phyloP scores from a whole-genome alignment of 2,797 vertebrate species.

The Phataginus tricuspis region DNA sequence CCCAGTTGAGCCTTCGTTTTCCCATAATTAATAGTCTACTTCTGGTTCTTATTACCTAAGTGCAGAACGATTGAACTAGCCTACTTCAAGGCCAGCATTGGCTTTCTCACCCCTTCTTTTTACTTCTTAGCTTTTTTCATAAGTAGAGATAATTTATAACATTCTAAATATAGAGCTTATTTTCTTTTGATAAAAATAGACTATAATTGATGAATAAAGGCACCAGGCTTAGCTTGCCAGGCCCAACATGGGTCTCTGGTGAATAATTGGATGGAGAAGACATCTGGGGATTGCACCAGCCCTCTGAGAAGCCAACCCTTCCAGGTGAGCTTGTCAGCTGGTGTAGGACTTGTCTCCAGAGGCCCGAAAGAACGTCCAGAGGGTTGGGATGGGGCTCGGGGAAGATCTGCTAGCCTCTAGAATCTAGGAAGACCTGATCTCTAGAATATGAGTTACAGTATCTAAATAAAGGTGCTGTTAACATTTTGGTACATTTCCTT shows the following conservation, averaged over 20 bases:
- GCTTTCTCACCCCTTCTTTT: neutral
- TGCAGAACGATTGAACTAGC: neutral
- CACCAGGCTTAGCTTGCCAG: neutral
- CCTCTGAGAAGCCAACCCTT: neutral
- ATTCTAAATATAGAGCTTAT: neutral
- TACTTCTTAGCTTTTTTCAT: neutral
- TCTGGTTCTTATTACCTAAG: neutral
- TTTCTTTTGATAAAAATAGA: neutral
- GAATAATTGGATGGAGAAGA: neutral
- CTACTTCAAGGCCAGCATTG: neutral
- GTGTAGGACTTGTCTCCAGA: neutral
- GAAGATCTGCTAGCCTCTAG: neutral
- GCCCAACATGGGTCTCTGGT: neutral
- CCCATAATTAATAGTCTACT: neutral
- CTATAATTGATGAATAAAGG: neutral
- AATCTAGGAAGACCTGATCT: conserved; percentile 20
- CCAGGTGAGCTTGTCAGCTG: neutral
- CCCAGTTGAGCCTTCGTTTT: neutral
- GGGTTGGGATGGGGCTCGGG: neutral
- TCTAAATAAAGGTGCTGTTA: neutral
- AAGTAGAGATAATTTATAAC: neutral
- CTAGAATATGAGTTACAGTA: neutral
- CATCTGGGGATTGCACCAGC: neutral
- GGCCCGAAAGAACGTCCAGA: neutral
- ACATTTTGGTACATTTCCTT: neutral